A percentile compares a stretch with the other conserved stretches of the same genome.
phyloP scores from a whole-genome alignment of 2,113 vertebrate genomes.

The Amazona guildingii region DNA sequence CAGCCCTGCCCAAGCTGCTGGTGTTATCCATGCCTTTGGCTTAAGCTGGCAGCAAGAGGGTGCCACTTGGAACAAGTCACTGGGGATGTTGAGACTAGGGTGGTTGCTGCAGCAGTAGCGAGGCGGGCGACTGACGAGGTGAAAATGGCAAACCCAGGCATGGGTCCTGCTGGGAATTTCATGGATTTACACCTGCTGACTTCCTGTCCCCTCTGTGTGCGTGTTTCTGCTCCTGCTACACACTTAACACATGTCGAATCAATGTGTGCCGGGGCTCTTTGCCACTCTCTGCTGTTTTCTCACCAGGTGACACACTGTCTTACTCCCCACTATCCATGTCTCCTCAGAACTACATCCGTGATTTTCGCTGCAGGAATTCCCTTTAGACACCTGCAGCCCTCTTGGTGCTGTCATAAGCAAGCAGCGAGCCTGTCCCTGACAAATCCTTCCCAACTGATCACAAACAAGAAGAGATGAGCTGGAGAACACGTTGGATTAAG shows the following conservation, averaged over 20 bases:
- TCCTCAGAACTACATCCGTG: background rate
- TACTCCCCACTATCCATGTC: background rate
- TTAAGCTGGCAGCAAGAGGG: background rate
- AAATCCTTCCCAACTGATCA: background rate
- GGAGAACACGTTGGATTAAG: background rate
- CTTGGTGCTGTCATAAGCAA: background rate
- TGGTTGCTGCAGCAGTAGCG: background rate
- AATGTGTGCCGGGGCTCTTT: background rate
- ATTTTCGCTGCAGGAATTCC: background rate
- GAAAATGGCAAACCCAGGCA: background rate
- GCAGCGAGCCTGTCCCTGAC: background rate
- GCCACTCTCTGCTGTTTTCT: background rate
- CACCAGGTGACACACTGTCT: background rate
- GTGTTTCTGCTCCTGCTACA: background rate
- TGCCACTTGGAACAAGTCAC: background rate
- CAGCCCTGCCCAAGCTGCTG: background rate
- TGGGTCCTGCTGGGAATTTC: background rate
- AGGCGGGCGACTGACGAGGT: background rate
- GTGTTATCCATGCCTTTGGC: background rate
- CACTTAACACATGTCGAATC: fast-evolving
- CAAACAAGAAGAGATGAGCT: background rate
- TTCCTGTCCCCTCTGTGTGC: background rate
- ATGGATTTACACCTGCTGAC: background rate
- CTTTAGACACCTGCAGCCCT: background rate
- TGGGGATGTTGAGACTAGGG: background rate